Base-by-base conservation (phyloP, 2,113 vertebrate genomes). In the Plectropomus leopardus region DNA sequence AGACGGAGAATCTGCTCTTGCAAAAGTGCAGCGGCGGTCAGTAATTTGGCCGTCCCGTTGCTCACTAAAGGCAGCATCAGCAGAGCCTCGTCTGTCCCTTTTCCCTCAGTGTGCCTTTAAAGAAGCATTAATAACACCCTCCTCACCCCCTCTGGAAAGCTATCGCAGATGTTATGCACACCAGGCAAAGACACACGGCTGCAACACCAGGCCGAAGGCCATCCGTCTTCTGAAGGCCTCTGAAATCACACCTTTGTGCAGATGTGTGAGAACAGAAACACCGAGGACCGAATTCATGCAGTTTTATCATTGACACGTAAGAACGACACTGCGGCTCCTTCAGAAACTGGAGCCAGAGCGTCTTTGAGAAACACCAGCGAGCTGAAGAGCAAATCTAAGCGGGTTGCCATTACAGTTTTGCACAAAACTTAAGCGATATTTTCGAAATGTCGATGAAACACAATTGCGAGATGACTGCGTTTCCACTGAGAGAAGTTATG, bases 51-150 rank as follows among this genome's bases (percentile, higher is more conserved):
- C 16, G 42, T 54, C 28, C 80, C 3, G 45, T 21, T 65, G 72
- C 81, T 36, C 57, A 34, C 59, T 51, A 53, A 81, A 34, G 72
- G 70, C 83, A 78, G 80, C 64, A 88, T 92, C 88, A 92, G 91
- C 90, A 92, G 44, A 74, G 81, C 19, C 23, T 24, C 23, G 28
- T 32, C 26, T 11, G 67, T 58, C 70, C 72, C 32, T 60, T 57
- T 28, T 54, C 80, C 58, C 55, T 72, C 72, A 24, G 21, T 40
- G 59, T 16, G 45, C 82, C 76, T 58, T 69, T 53, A 81, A 78
- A 81, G 83, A 78, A 78, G 78, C 90, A 90, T 89, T 89, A 93
- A 92, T 91, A 85, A 91, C 50, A 10, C 19, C 60, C 78, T n/a
- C n/a, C n/a, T n/a, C 50, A 4, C 55, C 4, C 4, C 54, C 42